Base-by-base conservation (phyloP, 2,888 invertebrate species). In the Gymnocheta viridis region DNA sequence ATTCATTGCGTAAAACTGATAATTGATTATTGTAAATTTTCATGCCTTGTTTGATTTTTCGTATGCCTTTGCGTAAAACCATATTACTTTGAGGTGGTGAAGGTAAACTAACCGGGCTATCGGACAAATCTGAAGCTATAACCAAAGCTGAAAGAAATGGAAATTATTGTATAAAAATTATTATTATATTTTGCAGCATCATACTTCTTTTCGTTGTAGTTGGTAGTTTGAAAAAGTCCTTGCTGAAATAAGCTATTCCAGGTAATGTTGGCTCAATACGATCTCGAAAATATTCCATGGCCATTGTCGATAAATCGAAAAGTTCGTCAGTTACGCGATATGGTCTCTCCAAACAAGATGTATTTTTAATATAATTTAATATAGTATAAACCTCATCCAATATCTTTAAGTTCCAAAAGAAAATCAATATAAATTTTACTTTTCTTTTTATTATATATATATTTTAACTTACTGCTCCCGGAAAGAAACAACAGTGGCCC, bases 231-330 rank as follows among this genome's bases (percentile, higher is more conserved):
- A 96, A 94, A 92, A 96, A 96, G 91, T 97, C 96, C 67, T 96
- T 95, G 87, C 96, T 96, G 91, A 97, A 97, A 91, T 96, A 97
- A 62, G 96, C 96, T 86, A 97, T 96, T 92, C 97, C 97, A 44
- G 97, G 97, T 89, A 97, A 93, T 87, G 95, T 95, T 7, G 98
- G 97, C 91, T 98, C 98, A 90, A 98, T 97, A 89, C 96, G 95
- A 91, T 98, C 98, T 91, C 98, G 98, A 92, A 98, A 98, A 92
- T 98, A 98, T 92, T 98, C 98, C 98, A 98, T 98, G 41, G 98
- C 98, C 98, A 98, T 98, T 47, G 98, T 97, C 47, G 98, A 98
- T 86, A 98, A 94, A 93, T 98, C 98, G 92, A 98, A 97, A 78
- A 98, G 93, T 92, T 98, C 98, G 93, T 98, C 98, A 9, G 98